Evolutionary conservation across 2,113 vertebrate species (phyloP).

Genomic region (Ptilonorhynchus violaceus): DNA sequence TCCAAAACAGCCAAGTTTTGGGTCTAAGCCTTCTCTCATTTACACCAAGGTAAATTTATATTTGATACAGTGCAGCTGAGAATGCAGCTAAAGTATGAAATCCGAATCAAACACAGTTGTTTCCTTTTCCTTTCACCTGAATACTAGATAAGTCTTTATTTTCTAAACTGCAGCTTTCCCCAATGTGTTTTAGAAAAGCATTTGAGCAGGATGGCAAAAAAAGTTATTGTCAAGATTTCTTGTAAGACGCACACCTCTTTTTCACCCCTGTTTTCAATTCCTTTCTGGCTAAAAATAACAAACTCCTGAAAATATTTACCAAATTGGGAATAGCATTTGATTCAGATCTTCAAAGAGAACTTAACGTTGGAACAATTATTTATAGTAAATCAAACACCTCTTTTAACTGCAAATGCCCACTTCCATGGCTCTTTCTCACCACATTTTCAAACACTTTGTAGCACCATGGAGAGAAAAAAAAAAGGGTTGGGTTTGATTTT

Average conservation of each 20-base stretch:
- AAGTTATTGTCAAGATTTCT: background rate
- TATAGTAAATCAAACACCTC: background rate
- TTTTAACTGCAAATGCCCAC: background rate
- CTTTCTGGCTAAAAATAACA: background rate
- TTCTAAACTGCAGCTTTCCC: background rate
- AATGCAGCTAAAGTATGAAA: background rate
- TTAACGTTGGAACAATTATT: background rate
- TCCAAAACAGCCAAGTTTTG: background rate
- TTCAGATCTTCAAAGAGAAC: background rate
- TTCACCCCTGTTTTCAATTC: background rate
- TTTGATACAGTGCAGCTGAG: background rate
- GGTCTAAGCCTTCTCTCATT: background rate
- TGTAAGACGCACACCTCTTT: background rate
- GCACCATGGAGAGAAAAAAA: background rate
- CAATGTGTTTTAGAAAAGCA: background rate
- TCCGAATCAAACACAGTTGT: background rate
- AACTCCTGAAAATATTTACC: background rate
- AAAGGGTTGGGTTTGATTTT: background rate
- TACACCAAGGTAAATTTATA: background rate
- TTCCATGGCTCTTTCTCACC: background rate
- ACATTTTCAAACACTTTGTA: background rate
- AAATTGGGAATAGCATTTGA: background rate
- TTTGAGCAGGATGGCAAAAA: background rate
- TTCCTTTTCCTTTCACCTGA: background rate
- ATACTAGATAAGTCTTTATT: background rate